These are phyloP conservation scores for Ranitomeya variabilis DNA, from an alignment of 2,113 vertebrate species.

Conservation along the genomic window DNA sequence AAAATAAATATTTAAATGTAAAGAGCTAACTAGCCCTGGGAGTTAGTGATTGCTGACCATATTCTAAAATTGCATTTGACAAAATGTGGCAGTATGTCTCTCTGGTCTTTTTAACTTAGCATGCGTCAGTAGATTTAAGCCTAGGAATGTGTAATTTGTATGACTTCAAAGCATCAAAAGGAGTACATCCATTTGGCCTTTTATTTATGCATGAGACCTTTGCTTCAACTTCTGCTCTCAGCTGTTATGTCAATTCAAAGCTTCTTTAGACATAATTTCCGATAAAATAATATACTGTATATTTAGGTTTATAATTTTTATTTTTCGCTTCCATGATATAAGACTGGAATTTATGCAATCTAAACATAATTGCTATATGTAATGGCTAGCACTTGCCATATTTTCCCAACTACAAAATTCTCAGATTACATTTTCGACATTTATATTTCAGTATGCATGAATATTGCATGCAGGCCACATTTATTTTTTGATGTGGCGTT, in stretches of 20 bases:
- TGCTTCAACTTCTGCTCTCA: conserved; percentile 40
- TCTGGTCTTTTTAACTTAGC: conserved; percentile 34
- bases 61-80: conserved; percentile 11
- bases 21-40: background rate
- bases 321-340: background rate
- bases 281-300: conserved; percentile 8
- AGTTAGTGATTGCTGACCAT: conserved; percentile 14
- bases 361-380: conserved; percentile 30
- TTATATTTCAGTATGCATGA: conserved; percentile 57
- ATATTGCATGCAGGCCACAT: conserved; percentile 56
- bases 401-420: conserved; percentile 22
- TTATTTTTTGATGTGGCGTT: conserved; percentile 58
- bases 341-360: background rate
- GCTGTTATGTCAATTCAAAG: conserved; percentile 28
- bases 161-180: conserved; percentile 39
- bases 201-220: conserved; percentile 54
- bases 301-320: background rate
- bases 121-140: conserved; percentile 35
- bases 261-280: background rate
- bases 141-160: conserved; percentile 31
- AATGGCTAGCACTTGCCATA: conserved; percentile 38
- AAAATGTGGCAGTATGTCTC: conserved; percentile 20
- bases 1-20: background rate
- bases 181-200: conserved; percentile 49
- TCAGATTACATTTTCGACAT: conserved; percentile 51